Evolutionary conservation across 2,888 invertebrate species (phyloP).

Genomic region (Gryllus longicercus): DNA sequence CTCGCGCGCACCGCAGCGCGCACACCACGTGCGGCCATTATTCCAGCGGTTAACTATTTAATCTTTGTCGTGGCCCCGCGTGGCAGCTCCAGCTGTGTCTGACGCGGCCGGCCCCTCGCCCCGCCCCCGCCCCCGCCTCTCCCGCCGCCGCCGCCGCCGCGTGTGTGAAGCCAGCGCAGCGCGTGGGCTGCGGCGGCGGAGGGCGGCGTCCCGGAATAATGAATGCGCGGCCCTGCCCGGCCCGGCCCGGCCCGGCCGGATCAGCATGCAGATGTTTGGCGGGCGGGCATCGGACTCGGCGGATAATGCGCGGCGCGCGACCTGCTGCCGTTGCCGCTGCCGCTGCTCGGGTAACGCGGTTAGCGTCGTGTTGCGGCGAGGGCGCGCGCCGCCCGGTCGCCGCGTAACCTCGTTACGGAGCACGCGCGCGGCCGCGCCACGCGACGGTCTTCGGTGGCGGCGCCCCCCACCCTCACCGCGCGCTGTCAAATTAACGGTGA

Average conservation of each 20-base stretch:
- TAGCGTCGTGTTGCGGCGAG: neutral
- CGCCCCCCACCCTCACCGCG: neutral
- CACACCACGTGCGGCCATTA: no score
- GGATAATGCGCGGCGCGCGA: neutral
- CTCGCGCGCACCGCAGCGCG: no score
- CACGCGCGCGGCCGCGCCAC: neutral
- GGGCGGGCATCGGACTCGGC: no score
- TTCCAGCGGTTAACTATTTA: no score
- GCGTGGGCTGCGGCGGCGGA: no score
- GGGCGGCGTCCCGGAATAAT: neutral
- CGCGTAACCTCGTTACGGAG: neutral
- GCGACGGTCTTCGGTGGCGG: neutral
- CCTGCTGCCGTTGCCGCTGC: neutral
- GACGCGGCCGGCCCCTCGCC: no score
- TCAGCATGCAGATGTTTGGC: no score
- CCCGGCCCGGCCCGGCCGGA: neutral
- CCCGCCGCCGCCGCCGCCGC: no score
- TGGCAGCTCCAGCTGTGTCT: no score
- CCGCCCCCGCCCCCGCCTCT: no score
- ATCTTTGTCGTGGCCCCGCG: no score
- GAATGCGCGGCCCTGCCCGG: neutral
- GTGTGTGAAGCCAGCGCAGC: no score
- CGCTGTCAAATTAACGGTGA: neutral
- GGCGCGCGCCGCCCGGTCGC: neutral
- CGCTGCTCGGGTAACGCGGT: neutral